Percentiles rank a stretch among this genome's conserved stretches.
phyloP scores from a whole-genome alignment of 2,888 invertebrate species.

The Acheta domesticus region DNA sequence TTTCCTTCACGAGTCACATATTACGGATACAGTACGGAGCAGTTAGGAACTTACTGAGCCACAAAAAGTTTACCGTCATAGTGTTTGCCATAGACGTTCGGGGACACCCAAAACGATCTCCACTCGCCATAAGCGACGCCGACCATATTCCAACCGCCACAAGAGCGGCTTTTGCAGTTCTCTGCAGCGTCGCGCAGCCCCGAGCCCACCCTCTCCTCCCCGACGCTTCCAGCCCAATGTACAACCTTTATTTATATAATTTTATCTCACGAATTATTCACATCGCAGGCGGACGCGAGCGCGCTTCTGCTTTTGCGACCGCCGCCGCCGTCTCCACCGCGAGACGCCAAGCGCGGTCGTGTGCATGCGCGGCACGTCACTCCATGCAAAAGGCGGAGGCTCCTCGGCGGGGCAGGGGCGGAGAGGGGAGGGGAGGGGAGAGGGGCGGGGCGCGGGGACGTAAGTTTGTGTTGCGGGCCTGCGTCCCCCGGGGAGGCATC shows the following conservation, averaged over 20 bases:
- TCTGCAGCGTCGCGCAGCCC: background rate
- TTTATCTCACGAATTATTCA: background rate
- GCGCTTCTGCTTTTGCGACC: background rate
- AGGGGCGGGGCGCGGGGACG: background rate
- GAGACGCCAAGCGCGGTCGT: too few relatives aligned
- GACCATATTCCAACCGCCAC: background rate
- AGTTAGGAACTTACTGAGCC: too few relatives aligned
- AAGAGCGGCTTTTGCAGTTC: background rate
- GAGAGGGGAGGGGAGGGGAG: background rate
- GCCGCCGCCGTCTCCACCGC: background rate
- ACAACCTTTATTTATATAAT: slow-evolving; percentile 8
- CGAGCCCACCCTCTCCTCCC: background rate
- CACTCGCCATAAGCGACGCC: background rate
- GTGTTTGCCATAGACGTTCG: background rate
- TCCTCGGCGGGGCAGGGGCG: background rate
- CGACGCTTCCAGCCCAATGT: background rate
- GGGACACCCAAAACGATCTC: background rate
- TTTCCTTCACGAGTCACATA: too few relatives aligned
- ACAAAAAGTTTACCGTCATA: too few relatives aligned
- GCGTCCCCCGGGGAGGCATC: background rate
- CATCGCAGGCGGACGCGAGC: too few relatives aligned
- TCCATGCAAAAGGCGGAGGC: background rate
- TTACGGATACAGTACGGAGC: too few relatives aligned
- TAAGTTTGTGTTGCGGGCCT: background rate
- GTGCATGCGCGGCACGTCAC: background rate